A percentile compares a stretch with the other conserved stretches of the same genome.
These are phyloP conservation scores for Istiophorus platypterus DNA, from an alignment of 2,113 vertebrate species.

Conservation along the genomic window DNA sequence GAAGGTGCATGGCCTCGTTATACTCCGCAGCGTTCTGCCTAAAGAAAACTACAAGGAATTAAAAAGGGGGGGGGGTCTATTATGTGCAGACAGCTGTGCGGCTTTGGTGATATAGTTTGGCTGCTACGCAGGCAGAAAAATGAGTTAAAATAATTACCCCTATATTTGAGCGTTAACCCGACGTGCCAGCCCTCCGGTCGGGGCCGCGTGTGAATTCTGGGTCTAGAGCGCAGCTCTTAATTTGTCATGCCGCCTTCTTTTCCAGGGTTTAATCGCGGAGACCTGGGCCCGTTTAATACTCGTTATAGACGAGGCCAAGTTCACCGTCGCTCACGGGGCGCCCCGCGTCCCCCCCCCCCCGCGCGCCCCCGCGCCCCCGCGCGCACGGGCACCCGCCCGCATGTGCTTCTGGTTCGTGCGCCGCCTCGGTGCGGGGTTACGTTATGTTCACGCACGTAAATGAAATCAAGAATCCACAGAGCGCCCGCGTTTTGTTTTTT, in stretches of 20 bases:
- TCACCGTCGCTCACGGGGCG: conserved; percentile 57
- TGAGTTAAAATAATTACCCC: conserved; percentile 52
- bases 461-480: conserved; percentile 39
- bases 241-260: conserved; percentile 77
- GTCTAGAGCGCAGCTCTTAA: conserved; percentile 59
- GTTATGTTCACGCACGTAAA: conserved; percentile 43
- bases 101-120: conserved; percentile 25
- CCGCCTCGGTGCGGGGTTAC: conserved; percentile 28
- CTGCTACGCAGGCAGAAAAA: conserved; percentile 38
- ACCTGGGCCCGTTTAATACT: conserved; percentile 69
- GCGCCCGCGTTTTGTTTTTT: conserved; percentile 33
- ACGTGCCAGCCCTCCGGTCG: conserved; percentile 44
- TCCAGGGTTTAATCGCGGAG: conserved; percentile 66
- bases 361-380: neutral
- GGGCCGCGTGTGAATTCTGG: conserved; percentile 58
- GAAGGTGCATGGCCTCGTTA: neutral
- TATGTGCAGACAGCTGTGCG: conserved; percentile 4
- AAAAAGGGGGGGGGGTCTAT: neutral
- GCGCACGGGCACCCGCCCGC: neutral
- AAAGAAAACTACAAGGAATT: conserved; percentile 23
- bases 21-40: conserved; percentile 2
- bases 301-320: conserved; percentile 76
- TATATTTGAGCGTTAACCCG: conserved; percentile 19
- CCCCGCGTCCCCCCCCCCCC: neutral
- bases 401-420: conserved; percentile 61